Conservation (phyloP, 2,113 vertebrate genomes). For the Saccopteryx bilineata region DNA sequence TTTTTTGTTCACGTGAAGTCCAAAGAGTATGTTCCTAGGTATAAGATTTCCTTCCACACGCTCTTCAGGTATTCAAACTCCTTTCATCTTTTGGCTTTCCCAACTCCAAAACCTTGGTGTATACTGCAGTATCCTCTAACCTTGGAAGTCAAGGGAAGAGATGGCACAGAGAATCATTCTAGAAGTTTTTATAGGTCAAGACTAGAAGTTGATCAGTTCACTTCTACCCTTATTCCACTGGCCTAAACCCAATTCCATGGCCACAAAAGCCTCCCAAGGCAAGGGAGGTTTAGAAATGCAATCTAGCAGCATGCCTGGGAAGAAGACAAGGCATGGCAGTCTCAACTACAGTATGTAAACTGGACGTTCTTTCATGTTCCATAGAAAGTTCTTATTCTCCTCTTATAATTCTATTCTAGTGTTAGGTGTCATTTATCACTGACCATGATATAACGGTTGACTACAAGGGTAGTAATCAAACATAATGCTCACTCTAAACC, state of each 20-base stretch:
- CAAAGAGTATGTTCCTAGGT: background rate
- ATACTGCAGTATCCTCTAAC: background rate
- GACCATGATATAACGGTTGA: slow-evolving; percentile 48
- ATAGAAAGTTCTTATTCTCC: slow-evolving; percentile 13
- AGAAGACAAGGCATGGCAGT: background rate
- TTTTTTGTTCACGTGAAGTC: slow-evolving; percentile 10
- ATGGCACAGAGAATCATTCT: background rate
- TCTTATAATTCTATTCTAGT: slow-evolving; percentile 29
- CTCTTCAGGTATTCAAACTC: background rate
- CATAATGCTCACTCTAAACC: slow-evolving; percentile 57
- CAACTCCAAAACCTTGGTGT: background rate
- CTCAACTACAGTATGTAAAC: slow-evolving; percentile 13
- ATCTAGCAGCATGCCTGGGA: background rate
- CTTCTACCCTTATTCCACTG: slow-evolving; percentile 36
- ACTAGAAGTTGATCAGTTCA: background rate
- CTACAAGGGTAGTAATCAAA: slow-evolving; percentile 66
- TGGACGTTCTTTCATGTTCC: background rate
- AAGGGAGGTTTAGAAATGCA: slow-evolving; percentile 36
- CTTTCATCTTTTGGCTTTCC: background rate
- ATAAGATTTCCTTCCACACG: background rate
- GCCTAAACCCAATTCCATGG: slow-evolving; percentile 13
- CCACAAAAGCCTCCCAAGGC: background rate
- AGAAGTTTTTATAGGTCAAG: slow-evolving; percentile 21
- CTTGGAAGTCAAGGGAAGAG: slow-evolving; percentile 35
- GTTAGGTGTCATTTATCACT: slow-evolving; percentile 52